Evolutionary conservation across 2,113 vertebrate genomes (phyloP), one percentile per base, ranked within the genome.

Genomic region (Gobius niger): DNA sequence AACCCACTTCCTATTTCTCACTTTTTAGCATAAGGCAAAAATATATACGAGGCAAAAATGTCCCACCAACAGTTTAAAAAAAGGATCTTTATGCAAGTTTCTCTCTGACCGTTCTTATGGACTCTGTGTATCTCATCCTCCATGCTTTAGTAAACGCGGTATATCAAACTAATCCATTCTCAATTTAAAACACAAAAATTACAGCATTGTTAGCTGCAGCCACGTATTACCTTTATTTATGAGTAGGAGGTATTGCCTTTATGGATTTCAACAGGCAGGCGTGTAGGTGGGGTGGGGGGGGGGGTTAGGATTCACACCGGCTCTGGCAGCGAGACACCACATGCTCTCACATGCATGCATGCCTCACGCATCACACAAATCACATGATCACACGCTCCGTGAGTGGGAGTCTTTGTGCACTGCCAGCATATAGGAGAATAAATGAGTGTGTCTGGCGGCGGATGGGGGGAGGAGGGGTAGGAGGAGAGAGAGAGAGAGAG

Each of bases 381-480:
- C 87, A 89, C 86, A 91, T 90, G 88, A 89, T 87, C 66, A 52
- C 70, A 65, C 34, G 61, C 61, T 67, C 77, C 70, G 65, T 87
- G 85, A 82, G 79, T 67, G 68, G 78, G 78, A 79, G 82, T 86
- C 85, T 90, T 88, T 91, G 88, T 91, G 85, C 87, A 75, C 62
- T 61, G 59, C 47, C 10, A 65, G 74, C 77, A 85, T 85, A 73
- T 86, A 73, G 69, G 70, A 69, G 63, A 56, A 73, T 60, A 68
- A 66, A 63, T 68, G 46, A 64, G 61, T 61, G 64, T 53, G 67
- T 44, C 64, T 41, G 16, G 59, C 57, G 40, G 40, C 40, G 5
- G 47, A 14, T n/a, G 14, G 40, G 40, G 57, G 57, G 7, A 15
- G 10, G 57, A 16, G 40, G 9, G 56, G 47, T 1, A 4, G 11